Conservation (phyloP, 2,113 vertebrate species). For the Mustela nigripes region DNA sequence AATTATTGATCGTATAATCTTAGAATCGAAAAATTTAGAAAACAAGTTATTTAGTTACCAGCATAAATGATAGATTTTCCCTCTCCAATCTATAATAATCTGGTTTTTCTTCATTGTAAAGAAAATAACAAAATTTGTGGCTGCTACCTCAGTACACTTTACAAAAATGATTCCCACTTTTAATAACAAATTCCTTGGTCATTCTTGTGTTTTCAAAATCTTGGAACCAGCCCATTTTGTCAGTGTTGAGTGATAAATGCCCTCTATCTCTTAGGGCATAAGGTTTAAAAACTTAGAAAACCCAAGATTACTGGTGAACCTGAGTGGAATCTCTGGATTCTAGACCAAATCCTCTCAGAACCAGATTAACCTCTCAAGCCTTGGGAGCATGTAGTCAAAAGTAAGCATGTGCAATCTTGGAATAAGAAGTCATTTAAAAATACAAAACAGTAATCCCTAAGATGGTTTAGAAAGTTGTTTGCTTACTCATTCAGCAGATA, state of each 20-base stretch:
- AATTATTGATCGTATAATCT: slow-evolving; percentile 1
- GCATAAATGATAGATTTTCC: neutral
- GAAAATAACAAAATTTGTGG: slow-evolving; percentile 31
- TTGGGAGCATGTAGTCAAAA: neutral
- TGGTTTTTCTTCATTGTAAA: neutral
- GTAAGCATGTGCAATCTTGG: neutral
- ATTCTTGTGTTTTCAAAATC: slow-evolving; percentile 9
- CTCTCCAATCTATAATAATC: neutral
- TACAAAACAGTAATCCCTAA: neutral
- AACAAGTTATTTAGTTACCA: neutral
- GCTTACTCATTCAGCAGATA: neutral
- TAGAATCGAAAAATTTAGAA: slow-evolving; percentile 37
- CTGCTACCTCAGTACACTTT: neutral
- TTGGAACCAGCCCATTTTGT: neutral
- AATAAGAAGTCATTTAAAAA: slow-evolving; percentile 43
- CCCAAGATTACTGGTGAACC: neutral
- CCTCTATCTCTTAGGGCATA: neutral
- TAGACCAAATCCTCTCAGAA: neutral
- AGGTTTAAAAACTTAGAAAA: slow-evolving; percentile 50
- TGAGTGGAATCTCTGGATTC: neutral
- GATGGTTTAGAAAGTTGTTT: neutral
- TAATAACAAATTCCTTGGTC: neutral
- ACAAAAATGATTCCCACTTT: neutral
- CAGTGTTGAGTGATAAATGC: neutral
- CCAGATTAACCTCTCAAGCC: neutral